phyloP scores from a whole-genome alignment of 2,888 invertebrate genomes.

The Carterocephalus palaemon region DNA sequence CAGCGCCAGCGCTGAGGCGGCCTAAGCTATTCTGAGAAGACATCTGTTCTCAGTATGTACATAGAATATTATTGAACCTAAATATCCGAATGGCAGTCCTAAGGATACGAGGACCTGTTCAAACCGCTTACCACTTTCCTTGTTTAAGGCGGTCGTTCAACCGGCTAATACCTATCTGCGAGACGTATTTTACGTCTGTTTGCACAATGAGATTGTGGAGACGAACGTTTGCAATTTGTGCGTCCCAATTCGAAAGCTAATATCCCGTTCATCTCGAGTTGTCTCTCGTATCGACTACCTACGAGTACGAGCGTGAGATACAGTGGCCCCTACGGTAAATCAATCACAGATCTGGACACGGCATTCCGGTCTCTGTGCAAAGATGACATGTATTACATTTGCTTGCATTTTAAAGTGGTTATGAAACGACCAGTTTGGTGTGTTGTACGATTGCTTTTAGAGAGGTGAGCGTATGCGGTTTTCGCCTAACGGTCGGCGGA shows the following conservation, averaged over 20 bases:
- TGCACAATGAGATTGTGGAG: neutral
- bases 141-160: slow-evolving; percentile 57
- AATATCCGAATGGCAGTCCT: too few relatives aligned
- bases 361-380: slow-evolving; percentile 16
- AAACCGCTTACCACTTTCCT: slow-evolving; percentile 51
- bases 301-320: slow-evolving; percentile 28
- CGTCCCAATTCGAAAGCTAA: slow-evolving; percentile 4
- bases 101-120: slow-evolving; percentile 43
- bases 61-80: too few relatives aligned
- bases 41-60: too few relatives aligned
- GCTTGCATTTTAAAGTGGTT: slow-evolving; percentile 14
- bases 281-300: slow-evolving; percentile 31
- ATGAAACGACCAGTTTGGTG: slow-evolving; percentile 11
- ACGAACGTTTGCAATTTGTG: neutral
- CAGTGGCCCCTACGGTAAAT: slow-evolving; percentile 9
- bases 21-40: too few relatives aligned
- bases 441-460: slow-evolving; percentile 27
- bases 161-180: slow-evolving; percentile 34
- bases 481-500: slow-evolving; percentile 62
- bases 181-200: slow-evolving; percentile 1
- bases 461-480: slow-evolving; percentile 44
- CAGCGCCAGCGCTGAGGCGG: too few relatives aligned
- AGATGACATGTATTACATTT: slow-evolving; percentile 23
- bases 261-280: slow-evolving; percentile 27
- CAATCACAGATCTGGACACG: slow-evolving; percentile 15